Conservation (phyloP, 2,113 vertebrate species). For the Heptranchias perlo region DNA sequence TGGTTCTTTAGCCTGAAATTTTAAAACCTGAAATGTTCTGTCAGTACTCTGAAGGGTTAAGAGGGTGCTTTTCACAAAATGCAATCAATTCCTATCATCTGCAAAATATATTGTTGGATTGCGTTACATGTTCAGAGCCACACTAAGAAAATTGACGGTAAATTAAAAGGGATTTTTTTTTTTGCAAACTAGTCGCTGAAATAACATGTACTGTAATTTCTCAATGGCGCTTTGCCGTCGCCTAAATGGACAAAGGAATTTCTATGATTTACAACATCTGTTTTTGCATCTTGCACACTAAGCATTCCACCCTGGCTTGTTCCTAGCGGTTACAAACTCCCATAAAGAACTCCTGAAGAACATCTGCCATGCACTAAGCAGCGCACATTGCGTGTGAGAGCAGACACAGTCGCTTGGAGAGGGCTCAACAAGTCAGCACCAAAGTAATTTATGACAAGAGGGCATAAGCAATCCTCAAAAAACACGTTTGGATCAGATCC, state of each 20-base stretch:
- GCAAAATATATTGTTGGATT: not conserved
- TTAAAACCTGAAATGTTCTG: not conserved
- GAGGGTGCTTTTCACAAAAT: not conserved
- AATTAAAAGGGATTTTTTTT: not conserved
- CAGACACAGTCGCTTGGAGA: not conserved
- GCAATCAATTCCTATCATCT: not conserved
- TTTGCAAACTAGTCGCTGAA: not conserved
- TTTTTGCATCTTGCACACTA: slow-evolving; percentile 36
- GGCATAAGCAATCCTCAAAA: not conserved
- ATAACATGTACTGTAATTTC: slow-evolving; percentile 11
- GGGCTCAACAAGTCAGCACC: not conserved
- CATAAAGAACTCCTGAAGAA: slow-evolving; percentile 33
- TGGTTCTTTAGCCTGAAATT: not conserved
- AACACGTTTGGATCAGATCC: not conserved
- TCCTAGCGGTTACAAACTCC: not conserved
- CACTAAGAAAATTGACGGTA: not conserved
- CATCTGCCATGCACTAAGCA: not conserved
- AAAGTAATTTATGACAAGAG: not conserved
- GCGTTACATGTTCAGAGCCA: not conserved
- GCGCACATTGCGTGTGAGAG: not conserved
- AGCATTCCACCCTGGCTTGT: slow-evolving; percentile 8
- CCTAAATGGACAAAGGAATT: not conserved
- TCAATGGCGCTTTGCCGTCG: not conserved
- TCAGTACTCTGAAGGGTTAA: not conserved
- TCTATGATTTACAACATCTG: slow-evolving; percentile 39